Evolutionary conservation across 2,888 invertebrate genomes (phyloP), one percentile per base, ranked within the genome.

Genomic region (Tiphia femorata): DNA sequence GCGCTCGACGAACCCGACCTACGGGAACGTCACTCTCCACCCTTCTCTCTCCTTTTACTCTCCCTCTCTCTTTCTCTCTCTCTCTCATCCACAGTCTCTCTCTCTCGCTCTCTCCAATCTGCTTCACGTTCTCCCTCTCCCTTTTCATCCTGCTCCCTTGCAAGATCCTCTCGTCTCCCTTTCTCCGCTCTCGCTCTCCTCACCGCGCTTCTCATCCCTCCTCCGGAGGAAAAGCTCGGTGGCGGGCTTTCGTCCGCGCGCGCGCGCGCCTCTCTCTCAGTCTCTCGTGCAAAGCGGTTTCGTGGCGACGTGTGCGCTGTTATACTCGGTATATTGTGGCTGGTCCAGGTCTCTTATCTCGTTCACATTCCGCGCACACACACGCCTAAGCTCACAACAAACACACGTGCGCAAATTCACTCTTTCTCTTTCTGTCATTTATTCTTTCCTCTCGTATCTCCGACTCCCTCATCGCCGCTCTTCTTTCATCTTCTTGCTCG

Each of bases 251-350:
- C 58, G 51, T 48, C 37, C 23, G 23, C 49, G 30, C 41, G 43
- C 63, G 57, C 42, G 42, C 59, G 50, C 53, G 57, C 52, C 46
- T 55, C 62, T 58, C 56, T 62, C 62, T 70, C 68, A 70, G 70
- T 70, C 68, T 71, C 62, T 70, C 68, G 68, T 61, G 68, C 53
- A 53, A 71, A 63, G 62, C 71, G 63, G 49, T 54, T 27, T 48
- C 65, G 68, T 41, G 33, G 52, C 57, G 70, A 71, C 67, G 67
- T 50, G 49, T n/a, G n/a, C n/a, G n/a, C 27, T 37, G 48, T 51
- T 42, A 27, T 52, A 40, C 43, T 49, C 42, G 48, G 49, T 29
- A 50, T 57, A 59, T 70, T 60, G 67, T 46, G 54, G 70, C 53
- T 70, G 71, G 62, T 67, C 68, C 70, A 60, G 67, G 65, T 61